Evolutionary conservation across 2,888 invertebrate species (phyloP).

Genomic region (Ennomos quercinarius): DNA sequence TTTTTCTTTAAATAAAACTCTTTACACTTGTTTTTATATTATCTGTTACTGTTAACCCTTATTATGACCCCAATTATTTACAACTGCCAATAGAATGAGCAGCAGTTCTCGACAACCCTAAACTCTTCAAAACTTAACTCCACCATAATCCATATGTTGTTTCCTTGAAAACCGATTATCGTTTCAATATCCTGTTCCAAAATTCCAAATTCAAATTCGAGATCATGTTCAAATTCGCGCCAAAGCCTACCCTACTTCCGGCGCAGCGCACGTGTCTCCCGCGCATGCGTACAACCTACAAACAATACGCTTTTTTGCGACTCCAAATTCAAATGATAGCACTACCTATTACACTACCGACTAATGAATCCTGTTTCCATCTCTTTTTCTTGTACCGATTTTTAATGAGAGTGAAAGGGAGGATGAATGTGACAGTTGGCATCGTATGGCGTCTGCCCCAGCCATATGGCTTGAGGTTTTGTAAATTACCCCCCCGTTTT

Average conservation of each 20-base stretch:
- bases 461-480: conserved; percentile 84
- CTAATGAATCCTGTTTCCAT: conserved; percentile 73
- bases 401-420: conserved; percentile 53
- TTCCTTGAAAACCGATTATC: conserved; percentile 68
- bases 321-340: conserved; percentile 77
- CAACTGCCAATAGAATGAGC: background rate
- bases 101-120: background rate
- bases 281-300: conserved; percentile 60
- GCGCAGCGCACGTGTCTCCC: conserved; percentile 67
- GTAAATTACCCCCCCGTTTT: conserved; percentile 76
- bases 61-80: no score
- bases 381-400: conserved; percentile 52
- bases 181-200: conserved; percentile 80
- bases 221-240: conserved; percentile 76
- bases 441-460: conserved; percentile 78
- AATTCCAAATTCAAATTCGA: conserved; percentile 64
- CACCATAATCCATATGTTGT: conserved; percentile 76
- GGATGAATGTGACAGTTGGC: conserved; percentile 74
- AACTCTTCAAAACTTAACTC: conserved; percentile 42
- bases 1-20: no score
- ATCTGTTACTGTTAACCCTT: background rate
- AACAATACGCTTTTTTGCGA: conserved; percentile 80
- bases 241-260: conserved; percentile 79
- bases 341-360: conserved; percentile 62
- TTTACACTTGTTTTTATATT: no score